Evolutionary conservation across 2,797 vertebrate species (phyloP).

Genomic region (Chiloscyllium punctatum): DNA sequence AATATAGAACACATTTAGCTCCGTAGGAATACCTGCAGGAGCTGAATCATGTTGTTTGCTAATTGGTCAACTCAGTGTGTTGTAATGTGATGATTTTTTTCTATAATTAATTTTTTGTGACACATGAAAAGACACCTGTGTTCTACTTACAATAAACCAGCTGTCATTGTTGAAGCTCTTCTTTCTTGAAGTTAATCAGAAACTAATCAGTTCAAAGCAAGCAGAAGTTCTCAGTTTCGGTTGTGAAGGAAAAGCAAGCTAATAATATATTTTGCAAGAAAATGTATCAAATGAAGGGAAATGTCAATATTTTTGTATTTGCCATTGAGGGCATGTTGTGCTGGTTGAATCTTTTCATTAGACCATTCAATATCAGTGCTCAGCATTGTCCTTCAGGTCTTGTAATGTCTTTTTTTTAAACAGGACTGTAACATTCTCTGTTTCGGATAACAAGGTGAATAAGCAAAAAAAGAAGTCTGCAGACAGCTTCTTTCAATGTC

Average conservation of each 20-base stretch:
- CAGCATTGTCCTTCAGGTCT: conserved; percentile 18
- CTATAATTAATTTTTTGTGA: conserved; percentile 7
- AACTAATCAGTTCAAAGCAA: conserved; percentile 23
- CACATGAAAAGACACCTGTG: conserved; percentile 24
- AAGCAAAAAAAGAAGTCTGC: conserved; percentile 20
- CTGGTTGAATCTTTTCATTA: conserved; percentile 43
- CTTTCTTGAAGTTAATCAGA: conserved; percentile 24
- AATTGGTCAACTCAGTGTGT: conserved; percentile 18
- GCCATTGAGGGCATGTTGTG: background rate
- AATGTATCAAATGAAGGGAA: conserved; percentile 2
- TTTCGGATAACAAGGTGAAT: conserved; percentile 28
- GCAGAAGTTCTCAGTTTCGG: background rate
- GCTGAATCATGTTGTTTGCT: conserved; percentile 11
- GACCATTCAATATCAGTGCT: conserved; percentile 39
- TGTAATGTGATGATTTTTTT: conserved; percentile 1
- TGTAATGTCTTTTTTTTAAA: conserved; percentile 36
- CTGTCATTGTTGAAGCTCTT: conserved; percentile 5
- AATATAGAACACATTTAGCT: background rate
- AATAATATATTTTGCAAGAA: conserved; percentile 15
- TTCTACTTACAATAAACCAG: conserved; percentile 14
- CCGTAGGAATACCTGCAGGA: background rate
- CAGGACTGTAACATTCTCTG: conserved; percentile 22
- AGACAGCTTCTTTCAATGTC: conserved; percentile 40
- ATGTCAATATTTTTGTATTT: conserved; percentile 16
- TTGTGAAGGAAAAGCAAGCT: background rate